Conservation (phyloP, 2,888 invertebrate species). For the Heliconius cydno region DNA sequence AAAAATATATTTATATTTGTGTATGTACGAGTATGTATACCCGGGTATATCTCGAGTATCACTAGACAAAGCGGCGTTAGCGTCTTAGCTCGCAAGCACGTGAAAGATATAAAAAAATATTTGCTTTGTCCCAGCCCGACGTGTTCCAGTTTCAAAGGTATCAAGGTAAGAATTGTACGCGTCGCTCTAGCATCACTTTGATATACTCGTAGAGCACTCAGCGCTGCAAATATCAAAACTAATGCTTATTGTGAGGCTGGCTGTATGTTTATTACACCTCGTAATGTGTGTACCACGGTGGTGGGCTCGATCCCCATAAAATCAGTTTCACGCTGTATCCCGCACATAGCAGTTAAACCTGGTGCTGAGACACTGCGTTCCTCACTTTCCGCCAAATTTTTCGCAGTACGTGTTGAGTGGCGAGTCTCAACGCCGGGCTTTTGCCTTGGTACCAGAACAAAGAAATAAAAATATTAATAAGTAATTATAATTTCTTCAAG, state of each 20-base stretch:
- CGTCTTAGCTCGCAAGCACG: no score
- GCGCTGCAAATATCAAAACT: constrained; percentile 3
- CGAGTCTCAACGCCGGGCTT: no score
- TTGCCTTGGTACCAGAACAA: no score
- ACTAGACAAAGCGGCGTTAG: not conserved
- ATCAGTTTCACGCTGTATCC: no score
- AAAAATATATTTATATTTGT: not conserved
- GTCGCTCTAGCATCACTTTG: constrained; percentile 15
- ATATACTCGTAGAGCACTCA: constrained; percentile 3
- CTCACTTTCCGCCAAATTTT: no score
- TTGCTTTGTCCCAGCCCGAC: not conserved
- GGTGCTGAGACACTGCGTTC: no score
- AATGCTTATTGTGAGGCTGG: not conserved
- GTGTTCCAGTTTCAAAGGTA: constrained; percentile 18
- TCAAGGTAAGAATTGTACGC: constrained; percentile 8
- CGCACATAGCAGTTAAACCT: no score
- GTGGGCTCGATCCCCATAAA: no score
- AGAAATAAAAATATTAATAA: no score
- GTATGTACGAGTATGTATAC: not conserved
- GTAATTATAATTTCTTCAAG: no score
- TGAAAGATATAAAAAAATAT: not conserved
- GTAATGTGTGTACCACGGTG: no score
- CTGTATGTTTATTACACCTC: not conserved
- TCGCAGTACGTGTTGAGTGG: no score
- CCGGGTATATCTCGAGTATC: not conserved